Evolutionary conservation across 2,113 vertebrate genomes (phyloP), one percentile per base, ranked within the genome.

Genomic region (Cyprinodon variegatus): DNA sequence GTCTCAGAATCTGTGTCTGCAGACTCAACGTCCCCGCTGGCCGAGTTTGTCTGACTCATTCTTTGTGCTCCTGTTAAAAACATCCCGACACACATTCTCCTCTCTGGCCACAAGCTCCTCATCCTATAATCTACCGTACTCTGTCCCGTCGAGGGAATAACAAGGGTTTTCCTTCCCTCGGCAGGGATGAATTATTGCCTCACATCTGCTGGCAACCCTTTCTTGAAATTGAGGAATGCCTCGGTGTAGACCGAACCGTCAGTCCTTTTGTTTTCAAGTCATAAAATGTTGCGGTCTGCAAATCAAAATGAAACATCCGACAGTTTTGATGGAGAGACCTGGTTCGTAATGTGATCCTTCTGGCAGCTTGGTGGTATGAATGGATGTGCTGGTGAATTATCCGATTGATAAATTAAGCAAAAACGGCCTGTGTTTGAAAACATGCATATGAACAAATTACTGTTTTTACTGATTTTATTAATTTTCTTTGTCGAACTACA

Each of bases 71-170:
- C 73, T 45, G 70, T 78, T 85, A 75, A 87, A 89, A 89, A 73
- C 88, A 80, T 76, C 83, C 78, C 68, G 76, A 86, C 88, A 83
- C 82, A 83, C 72, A 43, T 84, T 83, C 72, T 81, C 57, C 70
- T 79, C 68, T 68, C 73, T 76, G 86, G 72, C 80, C 83, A 70
- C 81, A 63, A 63, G 14, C 72, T 7, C 70, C 50, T 65, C 29
- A 57, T 72, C 77, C 76, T 83, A 67, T 81, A 74, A 73, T 85
- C 79, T 76, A 72, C 81, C 78, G 69, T 69, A 38, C 57, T 65
- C 64, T 36, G 74, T 41, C 39, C 75, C 22, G 80, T 59, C 0
- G 45, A 57, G 84, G 88, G 84, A 86, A 80, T 66, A 68, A 61
- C 65, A 38, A 7, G 84, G 80, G 77, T 46, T 80, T 75, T 76